Conservation (phyloP, 2,113 vertebrate species). For the Girardinichthys multiradiatus region DNA sequence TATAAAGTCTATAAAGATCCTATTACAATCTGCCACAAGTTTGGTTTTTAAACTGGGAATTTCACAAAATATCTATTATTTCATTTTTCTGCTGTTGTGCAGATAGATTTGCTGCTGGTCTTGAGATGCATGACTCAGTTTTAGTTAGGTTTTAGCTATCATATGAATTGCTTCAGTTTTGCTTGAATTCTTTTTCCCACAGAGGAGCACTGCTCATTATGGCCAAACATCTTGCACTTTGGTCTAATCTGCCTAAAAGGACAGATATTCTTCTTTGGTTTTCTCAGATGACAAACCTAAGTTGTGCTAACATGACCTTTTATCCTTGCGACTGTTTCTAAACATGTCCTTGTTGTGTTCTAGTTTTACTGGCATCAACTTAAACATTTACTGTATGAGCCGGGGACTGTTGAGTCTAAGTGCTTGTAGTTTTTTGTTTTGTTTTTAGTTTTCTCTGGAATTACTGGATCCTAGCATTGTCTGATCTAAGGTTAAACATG, state of each 20-base stretch:
- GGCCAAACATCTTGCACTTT: neutral
- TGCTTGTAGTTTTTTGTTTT: neutral
- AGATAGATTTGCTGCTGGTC: neutral
- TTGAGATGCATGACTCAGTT: neutral
- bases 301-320: neutral
- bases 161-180: neutral
- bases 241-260: neutral
- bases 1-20: no score
- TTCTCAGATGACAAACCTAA: neutral
- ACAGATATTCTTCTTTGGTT: no score
- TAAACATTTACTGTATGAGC: neutral
- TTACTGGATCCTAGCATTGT: neutral
- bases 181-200: neutral
- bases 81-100: neutral
- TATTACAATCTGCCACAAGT: no score
- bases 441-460: neutral
- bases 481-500: neutral
- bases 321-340: neutral
- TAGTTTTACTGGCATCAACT: neutral
- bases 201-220: neutral
- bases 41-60: neutral
- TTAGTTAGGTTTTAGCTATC: neutral
- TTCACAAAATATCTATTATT: neutral
- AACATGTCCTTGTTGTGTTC: neutral
- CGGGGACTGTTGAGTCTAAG: neutral